Evolutionary conservation across 2,888 invertebrate species (phyloP), one percentile per base, ranked within the genome.

Genomic region (Apamea crenata): DNA sequence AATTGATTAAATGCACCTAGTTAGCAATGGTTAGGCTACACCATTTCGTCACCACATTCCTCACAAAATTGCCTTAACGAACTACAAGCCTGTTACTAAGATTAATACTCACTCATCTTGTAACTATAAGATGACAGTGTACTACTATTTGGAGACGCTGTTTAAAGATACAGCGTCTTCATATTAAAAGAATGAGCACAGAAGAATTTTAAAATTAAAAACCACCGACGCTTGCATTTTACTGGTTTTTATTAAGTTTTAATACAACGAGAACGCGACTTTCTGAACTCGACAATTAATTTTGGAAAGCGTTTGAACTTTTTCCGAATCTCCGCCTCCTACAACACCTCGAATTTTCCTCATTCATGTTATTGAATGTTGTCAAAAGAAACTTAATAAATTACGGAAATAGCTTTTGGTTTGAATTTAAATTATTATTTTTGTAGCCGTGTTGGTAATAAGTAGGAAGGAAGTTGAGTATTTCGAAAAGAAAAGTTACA

Each of bases 221-320:
- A 40, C 47, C 44, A 36, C 47, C 2, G 79, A 56, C 63, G 32
- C 65, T 74, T 29, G n/a, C 53, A 53, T 81, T 75, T 69, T 40
- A 56, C 65, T 61, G 59, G 40, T 70, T 84, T 81, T 85, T 74
- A 72, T 84, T 74, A 67, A 71, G 59, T 77, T 84, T 84, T 81
- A 56, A 56, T 61, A 74, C 63, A 77, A 77, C 56, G 47, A 53
- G 25, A 81, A 61, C 50, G 66, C 36, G 67, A 44, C 36, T 81
- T 84, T 74, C 25, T 72, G 77, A 72, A 72, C 59, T 32, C 61
- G n/a, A 67, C 76, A 77, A 83, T 76, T 84, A 73, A 67, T 84
- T 77, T 84, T 80, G 61, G 47, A 50, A 80, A 81, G 66, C 63
- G 74, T 81, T 84, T 84, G 73, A 84, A 80, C 44, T 84, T 84